Evolutionary conservation across 2,113 vertebrate species (phyloP).

Genomic region (Ardeotis arabs): DNA sequence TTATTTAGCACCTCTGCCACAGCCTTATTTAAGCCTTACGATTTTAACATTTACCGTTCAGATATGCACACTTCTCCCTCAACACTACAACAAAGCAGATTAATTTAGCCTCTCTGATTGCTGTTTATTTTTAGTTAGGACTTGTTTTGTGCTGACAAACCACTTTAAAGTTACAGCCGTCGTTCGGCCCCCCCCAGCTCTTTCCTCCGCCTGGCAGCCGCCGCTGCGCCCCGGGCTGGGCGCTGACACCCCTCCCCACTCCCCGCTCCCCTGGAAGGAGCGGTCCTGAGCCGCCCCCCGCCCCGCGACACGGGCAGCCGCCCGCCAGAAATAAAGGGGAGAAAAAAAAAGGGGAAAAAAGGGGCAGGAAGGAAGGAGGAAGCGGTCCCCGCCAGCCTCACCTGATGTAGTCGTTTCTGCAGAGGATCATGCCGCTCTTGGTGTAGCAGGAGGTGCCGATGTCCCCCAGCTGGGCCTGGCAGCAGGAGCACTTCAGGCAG

Average conservation of each 20-base stretch:
- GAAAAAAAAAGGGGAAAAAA: too few relatives aligned
- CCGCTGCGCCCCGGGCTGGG: background rate
- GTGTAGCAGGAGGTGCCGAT: constrained; percentile 99
- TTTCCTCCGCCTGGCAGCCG: background rate
- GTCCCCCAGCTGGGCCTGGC: constrained; percentile 98
- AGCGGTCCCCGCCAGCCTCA: constrained; percentile 54
- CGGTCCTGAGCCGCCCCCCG: background rate
- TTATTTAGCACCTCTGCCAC: constrained; percentile 66
- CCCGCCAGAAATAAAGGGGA: background rate
- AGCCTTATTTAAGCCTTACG: constrained; percentile 63
- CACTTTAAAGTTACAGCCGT: constrained; percentile 61
- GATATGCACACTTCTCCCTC: constrained; percentile 50
- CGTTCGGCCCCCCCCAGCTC: background rate
- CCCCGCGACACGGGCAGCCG: background rate
- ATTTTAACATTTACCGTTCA: constrained; percentile 65
- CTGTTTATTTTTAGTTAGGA: constrained; percentile 64
- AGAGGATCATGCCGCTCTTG: constrained; percentile 99
- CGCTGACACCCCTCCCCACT: constrained; percentile 18
- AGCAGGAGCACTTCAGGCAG: constrained; percentile 98
- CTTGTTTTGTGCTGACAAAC: constrained; percentile 55
- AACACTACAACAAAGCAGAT: constrained; percentile 63
- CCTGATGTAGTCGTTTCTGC: constrained; percentile 99
- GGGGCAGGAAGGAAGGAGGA: background rate
- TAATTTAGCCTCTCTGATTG: constrained; percentile 64
- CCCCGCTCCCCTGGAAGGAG: background rate